phyloP scores from a whole-genome alignment of 1,140 invertebrate genomes.

The Magallana gigas region DNA sequence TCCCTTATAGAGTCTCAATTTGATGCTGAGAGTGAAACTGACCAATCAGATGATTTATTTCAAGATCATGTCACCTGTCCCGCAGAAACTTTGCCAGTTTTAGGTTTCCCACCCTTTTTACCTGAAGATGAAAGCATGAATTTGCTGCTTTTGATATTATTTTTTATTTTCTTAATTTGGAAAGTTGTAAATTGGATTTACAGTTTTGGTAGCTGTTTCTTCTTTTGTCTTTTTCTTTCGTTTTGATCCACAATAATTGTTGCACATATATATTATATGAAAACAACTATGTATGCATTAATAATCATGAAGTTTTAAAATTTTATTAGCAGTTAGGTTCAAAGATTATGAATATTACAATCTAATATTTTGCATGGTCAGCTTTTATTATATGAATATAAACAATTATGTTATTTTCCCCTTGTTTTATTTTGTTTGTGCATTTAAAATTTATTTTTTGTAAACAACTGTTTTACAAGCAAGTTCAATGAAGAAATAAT shows the following conservation, averaged over 20 bases:
- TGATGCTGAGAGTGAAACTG: constrained; percentile 70
- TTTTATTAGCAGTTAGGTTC: constrained; percentile 10
- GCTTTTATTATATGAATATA: neutral
- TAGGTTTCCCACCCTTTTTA: constrained; percentile 70
- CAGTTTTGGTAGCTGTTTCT: constrained; percentile 65
- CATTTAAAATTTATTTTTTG: constrained; percentile 16
- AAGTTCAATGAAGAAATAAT: neutral
- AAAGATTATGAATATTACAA: neutral
- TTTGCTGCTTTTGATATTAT: constrained; percentile 62
- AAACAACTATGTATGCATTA: neutral
- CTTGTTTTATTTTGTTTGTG: constrained; percentile 34
- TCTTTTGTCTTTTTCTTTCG: constrained; percentile 57
- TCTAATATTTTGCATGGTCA: constrained; percentile 17
- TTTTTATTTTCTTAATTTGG: constrained; percentile 61
- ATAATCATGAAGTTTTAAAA: neutral
- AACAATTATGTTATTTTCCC: constrained; percentile 1
- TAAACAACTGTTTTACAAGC: constrained; percentile 32
- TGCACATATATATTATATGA: neutral
- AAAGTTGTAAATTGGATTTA: constrained; percentile 66
- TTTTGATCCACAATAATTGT: neutral
- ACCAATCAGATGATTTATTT: constrained; percentile 53
- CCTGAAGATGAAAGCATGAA: constrained; percentile 71
- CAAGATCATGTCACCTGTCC: constrained; percentile 60
- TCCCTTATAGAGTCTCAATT: constrained; percentile 66
- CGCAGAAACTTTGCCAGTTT: constrained; percentile 60